A percentile compares a stretch with the other conserved stretches of the same genome.
phyloP scores from a whole-genome alignment of 2,888 invertebrate species.

The Torymus tubicola region DNA sequence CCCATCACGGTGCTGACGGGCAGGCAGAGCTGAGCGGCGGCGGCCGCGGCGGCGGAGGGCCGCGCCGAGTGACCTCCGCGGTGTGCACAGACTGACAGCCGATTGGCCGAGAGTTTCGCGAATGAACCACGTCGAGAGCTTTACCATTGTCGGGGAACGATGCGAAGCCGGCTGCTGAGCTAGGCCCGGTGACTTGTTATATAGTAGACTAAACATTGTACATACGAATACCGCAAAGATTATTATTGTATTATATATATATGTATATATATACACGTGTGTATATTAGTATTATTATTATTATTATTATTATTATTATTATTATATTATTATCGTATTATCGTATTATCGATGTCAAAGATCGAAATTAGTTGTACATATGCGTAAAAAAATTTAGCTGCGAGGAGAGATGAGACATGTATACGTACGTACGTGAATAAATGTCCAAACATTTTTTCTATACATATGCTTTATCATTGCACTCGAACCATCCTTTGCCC shows the following conservation, averaged over 20 bases:
- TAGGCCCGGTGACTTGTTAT: constrained; percentile 36
- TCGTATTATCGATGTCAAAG: constrained; percentile 35
- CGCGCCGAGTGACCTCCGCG: constrained; percentile 1
- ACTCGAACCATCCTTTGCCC: neutral
- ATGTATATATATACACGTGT: too few species aligned
- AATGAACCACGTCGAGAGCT: constrained; percentile 36
- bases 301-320: constrained; percentile 42
- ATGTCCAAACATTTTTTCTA: constrained; percentile 47
- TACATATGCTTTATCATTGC: constrained; percentile 26
- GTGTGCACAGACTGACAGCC: neutral
- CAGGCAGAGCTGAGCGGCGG: constrained; percentile 69
- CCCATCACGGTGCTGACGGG: constrained; percentile 74
- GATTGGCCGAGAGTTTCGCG: neutral
- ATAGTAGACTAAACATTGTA: constrained; percentile 20
- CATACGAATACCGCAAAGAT: constrained; percentile 32
- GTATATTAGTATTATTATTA: constrained; percentile 34
- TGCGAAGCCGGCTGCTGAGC: constrained; percentile 20
- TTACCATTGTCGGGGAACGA: constrained; percentile 19
- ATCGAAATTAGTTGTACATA: constrained; percentile 38
- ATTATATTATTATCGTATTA: constrained; percentile 38
- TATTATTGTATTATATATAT: too few species aligned
- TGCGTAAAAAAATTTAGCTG: constrained; percentile 17
- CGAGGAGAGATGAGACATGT: constrained; percentile 52
- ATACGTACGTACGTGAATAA: constrained; percentile 39
- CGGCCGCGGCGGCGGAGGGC: neutral